phyloP scores from a whole-genome alignment of 2,113 vertebrate genomes.

The Notiomystis cincta region DNA sequence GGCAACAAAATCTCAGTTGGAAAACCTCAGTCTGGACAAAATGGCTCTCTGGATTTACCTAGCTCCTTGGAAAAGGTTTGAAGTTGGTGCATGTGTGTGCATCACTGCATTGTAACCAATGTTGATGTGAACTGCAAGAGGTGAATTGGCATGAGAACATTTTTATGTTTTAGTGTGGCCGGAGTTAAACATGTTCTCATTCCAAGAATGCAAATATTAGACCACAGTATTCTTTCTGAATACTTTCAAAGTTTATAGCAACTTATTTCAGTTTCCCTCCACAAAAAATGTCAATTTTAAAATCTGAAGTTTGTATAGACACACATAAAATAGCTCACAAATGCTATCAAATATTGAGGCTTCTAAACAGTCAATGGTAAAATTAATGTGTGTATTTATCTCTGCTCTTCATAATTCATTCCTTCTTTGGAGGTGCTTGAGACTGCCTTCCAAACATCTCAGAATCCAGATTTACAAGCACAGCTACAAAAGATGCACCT shows the following conservation, averaged over 20 bases:
- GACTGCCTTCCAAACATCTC: neutral
- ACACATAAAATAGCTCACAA: neutral
- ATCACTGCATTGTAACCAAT: neutral
- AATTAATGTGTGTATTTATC: neutral
- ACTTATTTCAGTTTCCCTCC: neutral
- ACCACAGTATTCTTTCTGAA: neutral
- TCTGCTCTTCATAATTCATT: neutral
- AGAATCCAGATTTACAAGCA: neutral
- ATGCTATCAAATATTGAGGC: neutral
- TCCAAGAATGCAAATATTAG: neutral
- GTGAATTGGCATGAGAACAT: neutral
- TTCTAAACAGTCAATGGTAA: neutral
- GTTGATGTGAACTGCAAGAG: neutral
- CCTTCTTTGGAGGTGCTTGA: neutral
- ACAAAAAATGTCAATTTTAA: neutral
- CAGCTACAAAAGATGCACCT: neutral
- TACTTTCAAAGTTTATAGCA: neutral
- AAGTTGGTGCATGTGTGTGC: neutral
- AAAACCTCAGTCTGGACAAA: neutral
- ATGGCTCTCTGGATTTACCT: neutral
- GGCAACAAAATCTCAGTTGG: neutral
- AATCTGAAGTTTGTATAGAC: neutral
- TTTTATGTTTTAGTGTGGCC: neutral
- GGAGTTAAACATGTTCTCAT: neutral
- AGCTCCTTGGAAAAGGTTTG: neutral